Base-by-base conservation (phyloP, 1,140 invertebrate genomes). In the Eupeodes corollae region DNA sequence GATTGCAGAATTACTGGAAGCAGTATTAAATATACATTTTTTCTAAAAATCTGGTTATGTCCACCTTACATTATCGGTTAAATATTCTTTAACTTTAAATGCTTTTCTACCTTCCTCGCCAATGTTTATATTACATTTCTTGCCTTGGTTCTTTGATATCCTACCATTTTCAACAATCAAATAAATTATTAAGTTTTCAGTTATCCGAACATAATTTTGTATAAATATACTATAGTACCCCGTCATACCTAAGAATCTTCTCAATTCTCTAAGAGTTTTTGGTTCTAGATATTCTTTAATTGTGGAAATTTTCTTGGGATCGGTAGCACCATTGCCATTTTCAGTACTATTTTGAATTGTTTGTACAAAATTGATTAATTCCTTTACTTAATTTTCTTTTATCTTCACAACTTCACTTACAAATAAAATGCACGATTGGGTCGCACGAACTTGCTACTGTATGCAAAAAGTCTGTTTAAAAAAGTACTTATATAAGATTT, bases 41-140 rank as follows among this genome's bases (percentile, higher is more conserved):
- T 56, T 50, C 1, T 30, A 13, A 41, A 64, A 64, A 39, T 68
- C 55, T 1, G 62, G 59, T 13, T 6, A 21, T 5, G 9, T 33
- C 15, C 30, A 18, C 26, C 6, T 21, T 6, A 31, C 18, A n/a
- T n/a, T n/a, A 19, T 14, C 15, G 66, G 52, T 64, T 40, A 74
- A 39, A 14, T 57, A 54, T 31, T 61, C 47, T 62, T 69, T 71
- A 26, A 70, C 51, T 21, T 73, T 52, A 46, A 73, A 70, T 11
- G 61, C 54, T 14, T 57, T 26, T 48, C 62, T 14, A 47, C 58
- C 30, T 38, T 45, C 16, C 15, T 35, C 33, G 14, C 18, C 31
- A 26, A 47, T 13, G 1, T 19, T 33, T 16, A 50, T 37, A 12
- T 14, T 16, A 6, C n/a, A 43, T 32, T 46, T 52, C 26, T 30